Base-by-base conservation (phyloP, 2,113 vertebrate genomes). In the Myocastor coypus region DNA sequence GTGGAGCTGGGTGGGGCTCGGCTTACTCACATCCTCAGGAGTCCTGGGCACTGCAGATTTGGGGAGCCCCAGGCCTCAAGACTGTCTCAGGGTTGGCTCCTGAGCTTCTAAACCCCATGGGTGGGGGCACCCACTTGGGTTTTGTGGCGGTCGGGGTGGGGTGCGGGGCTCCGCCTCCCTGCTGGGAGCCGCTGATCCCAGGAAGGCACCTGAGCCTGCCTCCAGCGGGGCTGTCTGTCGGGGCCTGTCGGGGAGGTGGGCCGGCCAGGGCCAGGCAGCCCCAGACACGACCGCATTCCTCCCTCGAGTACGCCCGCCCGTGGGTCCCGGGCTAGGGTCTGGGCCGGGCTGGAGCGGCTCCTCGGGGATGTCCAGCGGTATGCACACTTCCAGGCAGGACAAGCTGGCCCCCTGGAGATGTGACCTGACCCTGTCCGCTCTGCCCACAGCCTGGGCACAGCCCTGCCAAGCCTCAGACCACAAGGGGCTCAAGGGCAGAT, bases 201-300 rank as follows among this genome's bases (percentile, higher is more conserved):
- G 61, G 92, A 83, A 59, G 73, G 63, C 2, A 0, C 22, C 46
- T 75, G 66, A 97, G 93, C 96, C 83, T 96, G 86, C 93, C 81
- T 95, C 86, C 91, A 97, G 94, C 87, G 0, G 0, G 83, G 94
- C 77, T 7, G 52, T 7, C 12, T 97, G 97, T 97, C 19, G 71
- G 92, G 96, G 87, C 97, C 97, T 98, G 97, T 97, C 97, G 93
- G 77, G 95, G 87, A 96, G 96, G 96, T 93, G 80, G 97, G 95
- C 96, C 11, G 2, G 87, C 85, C 93, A 55, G 97, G 92, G 87
- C 88, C 93, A 55, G 97, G 92, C 97, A 97, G 93, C 94, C 97
- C 89, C 95, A 98, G 97, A 97, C 97, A 98, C 0, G 97, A 98
- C 95, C 63, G n/a, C 96, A 97, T 97, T 97, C 97, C 96, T 95